Evolutionary conservation across 2,113 vertebrate genomes (phyloP).

Genomic region (Mus musculus): DNA sequence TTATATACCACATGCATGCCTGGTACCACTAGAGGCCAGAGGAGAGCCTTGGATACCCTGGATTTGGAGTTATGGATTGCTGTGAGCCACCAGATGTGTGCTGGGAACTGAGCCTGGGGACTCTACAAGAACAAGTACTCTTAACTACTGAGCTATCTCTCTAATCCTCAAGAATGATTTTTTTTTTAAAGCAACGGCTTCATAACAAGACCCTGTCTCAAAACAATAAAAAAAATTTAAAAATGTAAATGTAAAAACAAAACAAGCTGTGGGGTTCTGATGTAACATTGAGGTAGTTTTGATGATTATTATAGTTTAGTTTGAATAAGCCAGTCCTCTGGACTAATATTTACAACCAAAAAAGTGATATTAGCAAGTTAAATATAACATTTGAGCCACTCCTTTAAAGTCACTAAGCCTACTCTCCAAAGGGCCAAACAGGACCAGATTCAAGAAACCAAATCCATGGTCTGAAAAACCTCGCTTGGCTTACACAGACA

Average conservation of each 20-base stretch:
- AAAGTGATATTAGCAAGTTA: constrained; percentile 52
- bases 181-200: background rate
- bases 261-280: background rate
- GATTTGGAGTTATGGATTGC: background rate
- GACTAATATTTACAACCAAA: constrained; percentile 38
- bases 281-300: background rate
- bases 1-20: background rate
- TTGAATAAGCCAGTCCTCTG: background rate
- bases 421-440: background rate
- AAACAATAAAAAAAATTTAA: background rate
- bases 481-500: background rate
- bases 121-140: too few species aligned
- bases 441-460: background rate
- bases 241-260: constrained; percentile 1
- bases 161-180: background rate
- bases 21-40: background rate
- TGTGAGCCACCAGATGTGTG: background rate
- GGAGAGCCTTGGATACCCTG: background rate
- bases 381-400: background rate
- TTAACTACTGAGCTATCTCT: background rate
- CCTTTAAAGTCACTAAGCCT: constrained; percentile 20
- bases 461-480: background rate
- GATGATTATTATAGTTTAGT: background rate
- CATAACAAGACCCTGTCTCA: background rate
- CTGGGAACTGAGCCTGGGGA: background rate